phyloP scores from a whole-genome alignment of 2,797 vertebrate species.

The Eptatretus atami region DNA sequence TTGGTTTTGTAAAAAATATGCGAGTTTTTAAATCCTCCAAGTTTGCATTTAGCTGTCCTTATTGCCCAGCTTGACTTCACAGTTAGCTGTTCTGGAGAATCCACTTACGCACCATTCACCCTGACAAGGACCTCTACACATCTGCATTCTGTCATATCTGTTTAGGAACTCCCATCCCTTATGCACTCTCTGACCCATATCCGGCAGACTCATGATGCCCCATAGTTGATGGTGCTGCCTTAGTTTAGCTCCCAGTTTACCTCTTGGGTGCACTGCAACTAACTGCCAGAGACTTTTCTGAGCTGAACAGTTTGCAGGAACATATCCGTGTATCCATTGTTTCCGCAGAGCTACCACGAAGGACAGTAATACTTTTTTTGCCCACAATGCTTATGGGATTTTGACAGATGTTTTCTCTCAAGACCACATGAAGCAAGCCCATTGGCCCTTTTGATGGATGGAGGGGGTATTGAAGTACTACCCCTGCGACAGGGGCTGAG shows the following conservation, averaged over 20 bases:
- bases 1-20: neutral
- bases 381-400: conserved; percentile 96
- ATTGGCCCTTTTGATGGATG: conserved; percentile 19
- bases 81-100: conserved; percentile 87
- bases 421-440: conserved; percentile 83
- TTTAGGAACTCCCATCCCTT: conserved; percentile 63
- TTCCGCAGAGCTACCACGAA: conserved; percentile 68
- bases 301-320: conserved; percentile 84
- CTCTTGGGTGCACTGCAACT: conserved; percentile 49
- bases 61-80: conserved; percentile 84
- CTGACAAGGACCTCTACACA: conserved; percentile 64
- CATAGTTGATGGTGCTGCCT: conserved; percentile 11
- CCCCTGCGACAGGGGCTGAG: conserved; percentile 23
- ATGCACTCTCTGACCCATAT: conserved; percentile 89
- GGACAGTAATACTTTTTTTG: conserved; percentile 98
- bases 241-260: conserved; percentile 50
- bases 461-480: neutral
- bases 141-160: conserved; percentile 94
- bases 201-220: conserved; percentile 63
- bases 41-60: conserved; percentile 77
- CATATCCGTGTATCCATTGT: conserved; percentile 79
- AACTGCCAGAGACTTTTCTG: conserved; percentile 75
- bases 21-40: conserved; percentile 54
- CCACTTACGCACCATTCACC: conserved; percentile 85
- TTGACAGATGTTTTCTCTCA: conserved; percentile 78